A percentile compares a stretch with the other conserved stretches of the same genome.
These are phyloP conservation scores for Anas flavirostris DNA, from an alignment of 2,797 vertebrate genomes.

Conservation along the genomic window DNA sequence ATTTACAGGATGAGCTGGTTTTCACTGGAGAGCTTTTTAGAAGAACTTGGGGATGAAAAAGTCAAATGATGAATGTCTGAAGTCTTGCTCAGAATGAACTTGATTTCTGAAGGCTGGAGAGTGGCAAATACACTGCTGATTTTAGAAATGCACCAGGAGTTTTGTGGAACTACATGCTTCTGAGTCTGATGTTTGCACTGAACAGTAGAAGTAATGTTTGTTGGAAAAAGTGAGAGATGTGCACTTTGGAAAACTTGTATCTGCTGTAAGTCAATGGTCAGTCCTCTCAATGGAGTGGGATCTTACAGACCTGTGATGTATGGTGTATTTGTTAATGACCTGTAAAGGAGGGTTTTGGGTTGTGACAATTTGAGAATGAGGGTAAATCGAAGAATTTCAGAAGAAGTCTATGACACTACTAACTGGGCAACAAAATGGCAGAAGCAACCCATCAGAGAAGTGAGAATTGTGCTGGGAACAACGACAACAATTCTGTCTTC, in stretches of 20 bases:
- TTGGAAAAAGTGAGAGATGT: background rate
- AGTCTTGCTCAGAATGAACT: background rate
- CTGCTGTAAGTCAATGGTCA: background rate
- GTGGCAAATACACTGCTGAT: background rate
- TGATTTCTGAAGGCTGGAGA: background rate
- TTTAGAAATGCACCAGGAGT: background rate
- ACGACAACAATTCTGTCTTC: background rate
- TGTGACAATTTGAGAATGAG: background rate
- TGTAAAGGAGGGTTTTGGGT: background rate
- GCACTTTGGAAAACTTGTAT: background rate
- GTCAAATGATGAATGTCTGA: background rate
- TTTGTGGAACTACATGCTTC: background rate
- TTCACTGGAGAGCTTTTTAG: background rate
- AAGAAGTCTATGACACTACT: background rate
- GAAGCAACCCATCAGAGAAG: background rate
- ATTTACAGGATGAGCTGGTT: background rate
- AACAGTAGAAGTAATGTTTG: too few relatives aligned
- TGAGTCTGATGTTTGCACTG: background rate
- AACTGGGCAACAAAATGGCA: background rate
- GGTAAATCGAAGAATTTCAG: background rate
- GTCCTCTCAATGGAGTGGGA: background rate
- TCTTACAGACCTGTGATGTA: background rate
- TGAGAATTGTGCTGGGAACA: background rate
- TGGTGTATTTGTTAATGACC: background rate
- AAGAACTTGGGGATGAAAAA: background rate